phyloP scores from a whole-genome alignment of 1,140 invertebrate genomes.

The Arctopsyche grandis region DNA sequence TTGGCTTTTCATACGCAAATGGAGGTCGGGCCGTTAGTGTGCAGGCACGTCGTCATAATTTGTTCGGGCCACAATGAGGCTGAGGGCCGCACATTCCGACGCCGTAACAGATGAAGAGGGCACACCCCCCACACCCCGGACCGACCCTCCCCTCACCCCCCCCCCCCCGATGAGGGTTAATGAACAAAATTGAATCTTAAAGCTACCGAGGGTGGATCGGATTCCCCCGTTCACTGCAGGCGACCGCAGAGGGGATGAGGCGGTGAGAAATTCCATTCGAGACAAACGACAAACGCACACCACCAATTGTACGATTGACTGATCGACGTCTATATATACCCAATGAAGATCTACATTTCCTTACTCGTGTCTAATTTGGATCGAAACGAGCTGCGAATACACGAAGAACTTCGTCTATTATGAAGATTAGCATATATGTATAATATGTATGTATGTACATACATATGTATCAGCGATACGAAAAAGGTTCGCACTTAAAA shows the following conservation, averaged over 20 bases:
- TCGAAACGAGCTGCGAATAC: no score
- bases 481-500: no score
- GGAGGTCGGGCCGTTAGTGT: slow-evolving; percentile 40
- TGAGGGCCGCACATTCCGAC: slow-evolving; percentile 43
- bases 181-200: slow-evolving; percentile 55
- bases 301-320: neutral
- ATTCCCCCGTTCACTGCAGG: neutral
- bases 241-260: neutral
- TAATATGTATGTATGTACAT: no score
- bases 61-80: slow-evolving; percentile 51
- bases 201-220: slow-evolving; percentile 31
- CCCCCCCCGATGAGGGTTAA: slow-evolving; percentile 51
- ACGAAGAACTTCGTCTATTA: no score
- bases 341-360: no score
- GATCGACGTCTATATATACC: no score
- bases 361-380: no score
- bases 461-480: no score
- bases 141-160: neutral
- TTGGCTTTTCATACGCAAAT: slow-evolving; percentile 49
- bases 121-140: neutral
- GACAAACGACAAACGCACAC: slow-evolving; percentile 1
- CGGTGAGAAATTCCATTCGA: neutral
- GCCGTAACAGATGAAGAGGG: slow-evolving; percentile 33
- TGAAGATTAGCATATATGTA: no score
- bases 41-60: slow-evolving; percentile 53